phyloP scores from a whole-genome alignment of 2,888 invertebrate species.

The Amitus sp. region DNA sequence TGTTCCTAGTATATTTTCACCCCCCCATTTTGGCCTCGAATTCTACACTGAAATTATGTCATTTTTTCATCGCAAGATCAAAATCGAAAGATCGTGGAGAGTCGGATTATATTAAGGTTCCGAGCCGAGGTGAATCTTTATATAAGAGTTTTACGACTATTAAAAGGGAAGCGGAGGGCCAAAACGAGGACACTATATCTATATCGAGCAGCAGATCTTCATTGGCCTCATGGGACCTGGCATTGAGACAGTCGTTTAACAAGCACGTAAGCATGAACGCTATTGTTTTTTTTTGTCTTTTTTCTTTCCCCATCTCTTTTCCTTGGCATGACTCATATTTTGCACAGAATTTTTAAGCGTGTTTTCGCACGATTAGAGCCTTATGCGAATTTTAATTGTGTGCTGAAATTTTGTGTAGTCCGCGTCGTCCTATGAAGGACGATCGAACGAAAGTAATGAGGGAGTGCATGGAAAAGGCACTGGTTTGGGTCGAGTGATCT shows the following conservation, averaged over 20 bases:
- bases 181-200: slow-evolving; percentile 66
- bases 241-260: slow-evolving; percentile 66
- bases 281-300: too few species aligned
- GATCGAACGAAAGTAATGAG: slow-evolving; percentile 63
- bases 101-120: slow-evolving; percentile 65
- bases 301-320: too few species aligned
- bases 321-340: too few species aligned
- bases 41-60: slow-evolving; percentile 21
- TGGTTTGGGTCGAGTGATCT: slow-evolving; percentile 81
- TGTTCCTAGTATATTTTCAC: slow-evolving; percentile 2
- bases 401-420: slow-evolving; percentile 49
- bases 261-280: slow-evolving; percentile 64
- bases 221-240: slow-evolving; percentile 71
- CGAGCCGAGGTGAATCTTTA: slow-evolving; percentile 61
- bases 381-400: background rate
- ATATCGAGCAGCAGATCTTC: slow-evolving; percentile 72
- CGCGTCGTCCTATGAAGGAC: slow-evolving; percentile 63
- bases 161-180: slow-evolving; percentile 62
- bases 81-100: slow-evolving; percentile 68
- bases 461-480: slow-evolving; percentile 62
- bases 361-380: too few species aligned
- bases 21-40: too few species aligned
- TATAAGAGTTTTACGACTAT: slow-evolving; percentile 64
- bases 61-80: slow-evolving; percentile 51
- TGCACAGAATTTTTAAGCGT: too few species aligned